Evolutionary conservation across 2,888 invertebrate genomes (phyloP).

Genomic region (Bugulina stolonifera): DNA sequence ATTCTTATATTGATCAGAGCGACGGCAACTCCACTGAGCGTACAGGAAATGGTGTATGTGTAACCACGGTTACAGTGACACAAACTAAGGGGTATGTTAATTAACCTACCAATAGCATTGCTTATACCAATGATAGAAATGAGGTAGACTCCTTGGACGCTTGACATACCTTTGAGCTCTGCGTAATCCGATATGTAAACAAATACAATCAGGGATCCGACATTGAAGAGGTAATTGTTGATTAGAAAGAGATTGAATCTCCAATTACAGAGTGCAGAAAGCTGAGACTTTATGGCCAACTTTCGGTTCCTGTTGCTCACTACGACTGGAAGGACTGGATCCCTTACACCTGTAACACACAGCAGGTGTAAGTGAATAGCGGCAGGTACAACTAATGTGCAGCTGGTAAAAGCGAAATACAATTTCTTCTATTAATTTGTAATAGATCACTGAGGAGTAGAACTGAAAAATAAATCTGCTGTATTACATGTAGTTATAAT

Average conservation of each 20-base stretch:
- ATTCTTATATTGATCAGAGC: constrained; percentile 15
- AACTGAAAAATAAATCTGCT: too few relatives aligned
- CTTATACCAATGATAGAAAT: constrained; percentile 34
- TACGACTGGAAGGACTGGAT: too few relatives aligned
- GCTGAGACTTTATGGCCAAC: not conserved
- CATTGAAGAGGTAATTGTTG: constrained; percentile 33
- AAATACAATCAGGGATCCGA: constrained; percentile 34
- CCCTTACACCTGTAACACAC: too few relatives aligned
- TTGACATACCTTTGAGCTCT: constrained; percentile 30
- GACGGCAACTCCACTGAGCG: not conserved
- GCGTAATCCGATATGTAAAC: constrained; percentile 36
- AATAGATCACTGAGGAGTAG: too few relatives aligned
- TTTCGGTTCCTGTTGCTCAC: not conserved
- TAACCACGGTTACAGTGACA: not conserved
- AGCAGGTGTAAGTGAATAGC: too few relatives aligned
- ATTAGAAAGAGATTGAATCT: constrained; percentile 33
- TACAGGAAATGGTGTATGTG: not conserved
- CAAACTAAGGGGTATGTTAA: not conserved
- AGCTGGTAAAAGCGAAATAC: too few relatives aligned
- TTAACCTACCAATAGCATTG: constrained; percentile 3
- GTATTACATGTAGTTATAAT: too few relatives aligned
- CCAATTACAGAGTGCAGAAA: not conserved
- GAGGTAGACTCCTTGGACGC: constrained; percentile 30
- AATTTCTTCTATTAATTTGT: too few relatives aligned
- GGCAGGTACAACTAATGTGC: too few relatives aligned